phyloP scores from a whole-genome alignment of 2,888 invertebrate species.

The Philereme transversata region DNA sequence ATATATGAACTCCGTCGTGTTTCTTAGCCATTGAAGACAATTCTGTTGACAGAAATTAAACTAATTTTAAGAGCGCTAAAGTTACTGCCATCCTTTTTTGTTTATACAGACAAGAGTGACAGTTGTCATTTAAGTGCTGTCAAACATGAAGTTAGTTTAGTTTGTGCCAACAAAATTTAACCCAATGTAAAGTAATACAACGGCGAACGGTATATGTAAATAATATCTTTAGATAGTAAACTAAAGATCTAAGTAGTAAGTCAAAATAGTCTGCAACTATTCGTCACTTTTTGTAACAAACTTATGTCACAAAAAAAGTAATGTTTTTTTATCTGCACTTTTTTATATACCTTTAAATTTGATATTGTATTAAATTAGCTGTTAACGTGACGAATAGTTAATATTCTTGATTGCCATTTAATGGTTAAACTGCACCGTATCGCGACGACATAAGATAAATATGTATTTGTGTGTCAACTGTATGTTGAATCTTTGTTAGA shows the following conservation, averaged over 20 bases:
- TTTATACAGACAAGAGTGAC: slow-evolving; percentile 6
- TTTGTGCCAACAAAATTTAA: too few relatives aligned
- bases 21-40: slow-evolving; percentile 8
- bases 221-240: slow-evolving; percentile 16
- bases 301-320: neutral
- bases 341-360: too few relatives aligned
- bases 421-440: slow-evolving; percentile 19
- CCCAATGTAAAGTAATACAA: too few relatives aligned
- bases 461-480: slow-evolving; percentile 26
- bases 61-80: neutral
- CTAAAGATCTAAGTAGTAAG: slow-evolving; percentile 12
- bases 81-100: neutral
- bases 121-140: too few relatives aligned
- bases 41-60: too few relatives aligned
- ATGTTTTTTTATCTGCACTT: neutral
- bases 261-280: slow-evolving; percentile 8
- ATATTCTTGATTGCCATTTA: slow-evolving; percentile 18
- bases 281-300: slow-evolving; percentile 13
- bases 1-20: slow-evolving; percentile 7
- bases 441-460: slow-evolving; percentile 13
- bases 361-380: too few relatives aligned
- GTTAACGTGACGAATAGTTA: slow-evolving; percentile 12
- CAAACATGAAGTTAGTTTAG: too few relatives aligned
- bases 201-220: slow-evolving; percentile 17
- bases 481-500: slow-evolving; percentile 19